These are phyloP conservation scores for Lichenostomus cassidix DNA, from an alignment of 2,113 vertebrate genomes.

Conservation along the genomic window DNA sequence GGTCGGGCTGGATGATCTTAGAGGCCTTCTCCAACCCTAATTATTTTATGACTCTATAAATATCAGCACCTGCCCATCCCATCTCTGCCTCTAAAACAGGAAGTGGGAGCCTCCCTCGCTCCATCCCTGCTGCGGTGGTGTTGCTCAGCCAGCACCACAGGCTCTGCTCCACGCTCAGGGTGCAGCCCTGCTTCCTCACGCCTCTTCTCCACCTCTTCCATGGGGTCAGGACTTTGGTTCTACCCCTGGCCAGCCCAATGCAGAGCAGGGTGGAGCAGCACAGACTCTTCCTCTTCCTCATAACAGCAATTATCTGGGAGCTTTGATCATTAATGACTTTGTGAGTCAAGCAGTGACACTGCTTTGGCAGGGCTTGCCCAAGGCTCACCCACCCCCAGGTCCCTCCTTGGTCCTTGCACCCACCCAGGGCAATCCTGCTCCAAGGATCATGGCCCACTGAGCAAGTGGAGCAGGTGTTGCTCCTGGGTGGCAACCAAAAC, in stretches of 20 bases:
- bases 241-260: not conserved
- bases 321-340: not conserved
- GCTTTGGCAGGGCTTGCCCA: not conserved
- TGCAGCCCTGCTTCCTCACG: not conserved
- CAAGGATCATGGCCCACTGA: not conserved
- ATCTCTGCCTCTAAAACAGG: accelerated
- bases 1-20: not conserved
- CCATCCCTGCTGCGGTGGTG: accelerated
- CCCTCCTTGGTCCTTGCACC: not conserved
- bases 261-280: not conserved
- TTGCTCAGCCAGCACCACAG: not conserved
- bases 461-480: not conserved
- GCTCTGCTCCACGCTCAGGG: accelerated
- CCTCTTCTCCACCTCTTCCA: not conserved
- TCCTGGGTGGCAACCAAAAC: not conserved
- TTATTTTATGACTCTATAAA: not conserved
- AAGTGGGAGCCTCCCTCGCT: not conserved
- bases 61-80: not conserved
- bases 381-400: not conserved
- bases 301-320: not conserved
- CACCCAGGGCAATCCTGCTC: not conserved
- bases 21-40: not conserved
- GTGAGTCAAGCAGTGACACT: not conserved
- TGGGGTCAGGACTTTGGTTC: not conserved
- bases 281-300: conserved; percentile 28